These are phyloP conservation scores for Sceloporus tristichus DNA, from an alignment of 2,113 vertebrate genomes.

Conservation along the genomic window DNA sequence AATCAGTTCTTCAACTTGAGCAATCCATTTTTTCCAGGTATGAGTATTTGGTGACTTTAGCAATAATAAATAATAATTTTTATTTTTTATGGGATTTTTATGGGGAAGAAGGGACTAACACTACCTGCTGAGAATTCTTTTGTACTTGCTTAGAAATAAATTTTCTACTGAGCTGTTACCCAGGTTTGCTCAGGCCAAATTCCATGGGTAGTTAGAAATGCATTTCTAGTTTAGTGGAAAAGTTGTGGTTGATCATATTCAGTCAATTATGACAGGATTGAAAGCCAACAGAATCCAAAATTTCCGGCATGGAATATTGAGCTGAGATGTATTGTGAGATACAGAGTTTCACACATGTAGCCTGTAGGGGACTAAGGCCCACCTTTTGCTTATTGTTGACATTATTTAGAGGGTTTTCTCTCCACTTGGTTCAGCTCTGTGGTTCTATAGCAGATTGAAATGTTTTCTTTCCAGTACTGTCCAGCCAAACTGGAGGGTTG, in stretches of 20 bases:
- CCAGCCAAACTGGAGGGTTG: conserved; percentile 2
- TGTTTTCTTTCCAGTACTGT: background rate
- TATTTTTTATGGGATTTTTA: conserved; percentile 36
- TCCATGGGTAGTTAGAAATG: conserved; percentile 31
- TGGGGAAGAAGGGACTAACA: conserved; percentile 59
- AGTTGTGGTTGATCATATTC: background rate
- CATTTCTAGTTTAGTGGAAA: background rate
- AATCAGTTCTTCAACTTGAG: conserved; percentile 73
- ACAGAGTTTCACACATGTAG: background rate
- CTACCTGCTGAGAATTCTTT: conserved; percentile 52
- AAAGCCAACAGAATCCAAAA: conserved; percentile 10
- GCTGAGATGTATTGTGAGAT: background rate
- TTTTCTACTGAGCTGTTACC: conserved; percentile 28
- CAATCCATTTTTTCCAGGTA: conserved; percentile 66
- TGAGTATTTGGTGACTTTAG: conserved; percentile 69
- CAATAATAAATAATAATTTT: conserved; percentile 72
- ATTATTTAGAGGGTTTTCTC: background rate
- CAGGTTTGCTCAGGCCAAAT: background rate
- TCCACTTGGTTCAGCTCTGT: background rate
- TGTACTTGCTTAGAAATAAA: conserved; percentile 23
- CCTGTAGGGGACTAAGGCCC: background rate
- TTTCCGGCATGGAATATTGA: fast-evolving
- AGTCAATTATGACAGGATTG: background rate
- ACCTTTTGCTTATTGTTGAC: background rate
- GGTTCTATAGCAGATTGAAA: background rate